Percentiles rank a stretch among this genome's conserved stretches.
These are phyloP conservation scores for Rotaria magnacalcarata DNA, from an alignment of 2,888 invertebrate genomes.

Conservation along the genomic window DNA sequence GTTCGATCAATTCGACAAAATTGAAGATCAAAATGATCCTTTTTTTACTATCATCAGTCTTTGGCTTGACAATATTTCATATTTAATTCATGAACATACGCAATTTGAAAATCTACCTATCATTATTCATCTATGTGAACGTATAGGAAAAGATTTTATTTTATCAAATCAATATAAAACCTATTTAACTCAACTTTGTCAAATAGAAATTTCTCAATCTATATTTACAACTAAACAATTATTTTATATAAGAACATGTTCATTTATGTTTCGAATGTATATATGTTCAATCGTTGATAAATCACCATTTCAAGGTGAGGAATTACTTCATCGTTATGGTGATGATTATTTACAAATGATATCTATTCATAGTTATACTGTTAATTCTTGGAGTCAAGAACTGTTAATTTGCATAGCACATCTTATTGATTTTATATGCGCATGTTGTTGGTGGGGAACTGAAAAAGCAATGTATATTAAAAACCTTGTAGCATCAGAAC, in stretches of 20 bases:
- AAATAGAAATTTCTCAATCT: not conserved
- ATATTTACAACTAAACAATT: conserved; percentile 12
- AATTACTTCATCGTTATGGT: not conserved
- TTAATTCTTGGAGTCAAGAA: not conserved
- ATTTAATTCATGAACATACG: conserved; percentile 18
- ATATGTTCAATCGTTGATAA: not conserved
- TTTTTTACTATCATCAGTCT: not conserved
- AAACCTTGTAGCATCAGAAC: not conserved
- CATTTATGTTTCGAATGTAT: not conserved
- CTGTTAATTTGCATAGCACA: not conserved
- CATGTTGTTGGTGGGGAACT: conserved; percentile 20
- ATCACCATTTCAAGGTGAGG: not conserved
- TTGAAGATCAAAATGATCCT: not conserved
- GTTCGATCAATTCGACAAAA: not conserved
- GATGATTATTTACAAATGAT: conserved; percentile 20
- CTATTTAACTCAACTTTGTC: not conserved
- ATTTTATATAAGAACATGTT: conserved; percentile 25
- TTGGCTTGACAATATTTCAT: not conserved
- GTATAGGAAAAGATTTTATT: not conserved
- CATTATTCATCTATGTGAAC: not conserved
- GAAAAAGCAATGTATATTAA: not conserved
- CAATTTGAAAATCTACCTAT: not conserved
- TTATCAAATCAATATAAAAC: conserved; percentile 7
- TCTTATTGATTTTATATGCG: conserved; percentile 1
- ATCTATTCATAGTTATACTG: not conserved